phyloP scores from a whole-genome alignment of 1,140 invertebrate species.

The Rhysida immarginata region DNA sequence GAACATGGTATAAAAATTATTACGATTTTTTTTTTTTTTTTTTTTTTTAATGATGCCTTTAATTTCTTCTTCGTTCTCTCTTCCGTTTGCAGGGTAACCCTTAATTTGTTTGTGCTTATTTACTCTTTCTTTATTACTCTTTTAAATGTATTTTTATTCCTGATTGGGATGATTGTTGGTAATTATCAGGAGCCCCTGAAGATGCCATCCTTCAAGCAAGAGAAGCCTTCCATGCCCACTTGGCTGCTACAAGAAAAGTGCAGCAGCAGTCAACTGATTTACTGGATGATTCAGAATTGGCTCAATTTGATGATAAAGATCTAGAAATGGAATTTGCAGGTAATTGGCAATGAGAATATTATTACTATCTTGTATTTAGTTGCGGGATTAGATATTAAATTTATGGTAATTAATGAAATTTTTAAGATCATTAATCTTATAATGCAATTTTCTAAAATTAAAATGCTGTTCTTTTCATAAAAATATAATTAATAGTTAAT shows the following conservation, averaged over 20 bases:
- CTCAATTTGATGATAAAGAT: slow-evolving; percentile 73
- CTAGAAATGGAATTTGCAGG: slow-evolving; percentile 80
- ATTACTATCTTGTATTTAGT: too few species aligned
- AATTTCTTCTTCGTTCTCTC: too few species aligned
- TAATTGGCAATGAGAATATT: too few species aligned
- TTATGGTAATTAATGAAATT: too few species aligned
- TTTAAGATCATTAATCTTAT: too few species aligned
- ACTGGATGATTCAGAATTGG: slow-evolving; percentile 77
- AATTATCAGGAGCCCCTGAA: slow-evolving; percentile 47
- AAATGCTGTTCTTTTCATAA: neutral
- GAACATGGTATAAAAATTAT: neutral
- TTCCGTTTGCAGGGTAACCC: too few species aligned
- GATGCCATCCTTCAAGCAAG: slow-evolving; percentile 81
- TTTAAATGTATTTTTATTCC: slow-evolving; percentile 20
- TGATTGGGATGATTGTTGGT: slow-evolving; percentile 28
- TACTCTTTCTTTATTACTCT: neutral
- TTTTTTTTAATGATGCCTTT: neutral
- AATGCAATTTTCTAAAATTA: neutral
- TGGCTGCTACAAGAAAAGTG: slow-evolving; percentile 45
- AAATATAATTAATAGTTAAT: neutral
- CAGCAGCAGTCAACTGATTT: slow-evolving; percentile 59
- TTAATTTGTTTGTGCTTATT: too few species aligned
- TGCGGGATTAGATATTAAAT: too few species aligned
- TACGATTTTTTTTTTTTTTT: neutral
- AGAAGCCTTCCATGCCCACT: slow-evolving; percentile 81